Conservation (phyloP, 2,888 invertebrate genomes). For the Diabrotica balteata region DNA sequence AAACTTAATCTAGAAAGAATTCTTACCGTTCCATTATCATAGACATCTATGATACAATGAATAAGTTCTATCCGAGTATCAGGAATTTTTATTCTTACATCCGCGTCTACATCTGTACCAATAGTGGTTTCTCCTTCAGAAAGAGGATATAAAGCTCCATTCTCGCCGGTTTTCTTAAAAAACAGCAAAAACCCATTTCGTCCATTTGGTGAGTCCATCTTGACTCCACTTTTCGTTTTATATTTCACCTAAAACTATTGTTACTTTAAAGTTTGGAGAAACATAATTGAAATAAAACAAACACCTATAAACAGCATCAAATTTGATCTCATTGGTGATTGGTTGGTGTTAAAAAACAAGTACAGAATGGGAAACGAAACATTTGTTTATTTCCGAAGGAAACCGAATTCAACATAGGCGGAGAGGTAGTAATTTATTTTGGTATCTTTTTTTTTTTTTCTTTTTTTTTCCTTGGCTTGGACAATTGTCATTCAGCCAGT, state of each 20-base stretch:
- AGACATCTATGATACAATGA: constrained; percentile 40
- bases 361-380: too few species aligned
- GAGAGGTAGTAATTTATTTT: too few species aligned
- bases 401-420: too few species aligned
- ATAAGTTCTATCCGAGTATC: constrained; percentile 31
- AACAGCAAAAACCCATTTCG: constrained; percentile 33
- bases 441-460: too few species aligned
- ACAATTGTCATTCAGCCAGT: too few species aligned
- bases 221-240: constrained; percentile 17
- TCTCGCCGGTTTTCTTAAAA: constrained; percentile 33
- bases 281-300: too few species aligned
- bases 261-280: too few species aligned
- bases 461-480: too few species aligned
- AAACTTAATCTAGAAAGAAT: not conserved
- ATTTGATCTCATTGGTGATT: not conserved
- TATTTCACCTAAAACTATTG: constrained; percentile 8
- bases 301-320: not conserved
- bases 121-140: constrained; percentile 35
- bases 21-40: constrained; percentile 42
- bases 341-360: too few species aligned
- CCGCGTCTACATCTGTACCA: constrained; percentile 38
- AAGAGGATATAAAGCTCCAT: constrained; percentile 32
- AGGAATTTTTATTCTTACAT: constrained; percentile 40
- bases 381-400: too few species aligned
- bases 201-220: constrained; percentile 20